phyloP scores from a whole-genome alignment of 1,140 invertebrate genomes.

The Drosophila tsacasi region DNA sequence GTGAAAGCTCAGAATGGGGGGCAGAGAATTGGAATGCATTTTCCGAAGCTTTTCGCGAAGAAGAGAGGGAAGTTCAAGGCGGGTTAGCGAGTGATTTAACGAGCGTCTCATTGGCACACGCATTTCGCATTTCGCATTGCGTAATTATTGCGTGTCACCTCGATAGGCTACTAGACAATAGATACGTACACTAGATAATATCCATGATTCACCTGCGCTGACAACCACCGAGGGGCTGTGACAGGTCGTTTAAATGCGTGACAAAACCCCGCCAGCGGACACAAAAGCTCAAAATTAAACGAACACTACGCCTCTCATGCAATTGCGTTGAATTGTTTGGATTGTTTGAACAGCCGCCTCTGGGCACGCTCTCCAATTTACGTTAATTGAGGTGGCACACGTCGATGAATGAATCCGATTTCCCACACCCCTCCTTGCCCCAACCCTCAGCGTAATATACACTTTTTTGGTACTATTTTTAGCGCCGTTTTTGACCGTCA shows the following conservation, averaged over 20 bases:
- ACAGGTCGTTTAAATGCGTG: constrained; percentile 56
- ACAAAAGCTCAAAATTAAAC: constrained; percentile 48
- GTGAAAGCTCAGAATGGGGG: constrained; percentile 53
- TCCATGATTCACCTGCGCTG: constrained; percentile 33
- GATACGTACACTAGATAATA: constrained; percentile 5
- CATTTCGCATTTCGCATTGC: constrained; percentile 12
- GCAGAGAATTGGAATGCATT: constrained; percentile 21
- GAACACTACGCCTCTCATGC: constrained; percentile 20
- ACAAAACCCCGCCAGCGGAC: constrained; percentile 30
- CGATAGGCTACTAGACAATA: constrained; percentile 10
- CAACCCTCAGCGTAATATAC: neutral
- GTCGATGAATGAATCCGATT: constrained; percentile 35
- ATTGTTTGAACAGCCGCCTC: constrained; percentile 58
- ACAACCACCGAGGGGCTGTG: constrained; percentile 16
- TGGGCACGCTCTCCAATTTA: constrained; percentile 63
- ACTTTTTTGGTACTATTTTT: constrained; percentile 25
- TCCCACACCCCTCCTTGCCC: neutral
- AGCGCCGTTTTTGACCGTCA: constrained; percentile 9
- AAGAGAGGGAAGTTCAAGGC: constrained; percentile 29
- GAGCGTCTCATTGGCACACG: constrained; percentile 23
- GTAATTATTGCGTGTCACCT: constrained; percentile 7
- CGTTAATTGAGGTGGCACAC: constrained; percentile 74
- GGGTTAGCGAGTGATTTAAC: constrained; percentile 13
- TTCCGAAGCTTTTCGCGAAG: constrained; percentile 24
- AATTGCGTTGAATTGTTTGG: constrained; percentile 47